A percentile compares a stretch with the other conserved stretches of the same genome.
These are phyloP conservation scores for Macrobrachium rosenbergii DNA, from an alignment of 1,140 invertebrate species.

Conservation along the genomic window DNA sequence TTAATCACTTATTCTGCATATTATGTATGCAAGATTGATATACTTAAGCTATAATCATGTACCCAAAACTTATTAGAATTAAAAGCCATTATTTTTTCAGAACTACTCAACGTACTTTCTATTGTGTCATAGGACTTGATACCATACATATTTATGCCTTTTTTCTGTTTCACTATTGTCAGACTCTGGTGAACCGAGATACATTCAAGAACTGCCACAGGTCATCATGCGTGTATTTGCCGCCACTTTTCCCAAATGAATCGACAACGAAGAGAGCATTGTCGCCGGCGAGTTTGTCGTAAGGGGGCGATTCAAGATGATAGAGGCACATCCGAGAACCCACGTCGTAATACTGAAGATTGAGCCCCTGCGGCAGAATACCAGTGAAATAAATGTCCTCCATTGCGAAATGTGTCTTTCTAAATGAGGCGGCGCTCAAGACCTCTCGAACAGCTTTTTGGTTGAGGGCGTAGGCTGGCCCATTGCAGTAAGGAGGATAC, in stretches of 20 bases:
- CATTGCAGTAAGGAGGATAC: conserved; percentile 18
- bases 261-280: not conserved
- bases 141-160: too few species aligned
- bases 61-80: too few species aligned
- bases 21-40: too few species aligned
- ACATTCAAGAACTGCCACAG: not conserved
- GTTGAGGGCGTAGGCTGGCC: conserved; percentile 18
- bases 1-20: too few species aligned
- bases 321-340: not conserved
- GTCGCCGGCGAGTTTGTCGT: not conserved
- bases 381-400: conserved; percentile 25
- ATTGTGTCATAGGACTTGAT: too few species aligned
- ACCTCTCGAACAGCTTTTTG: not conserved
- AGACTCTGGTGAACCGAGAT: not conserved
- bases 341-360: not conserved
- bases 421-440: not conserved
- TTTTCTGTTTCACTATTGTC: not conserved
- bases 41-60: too few species aligned
- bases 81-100: too few species aligned
- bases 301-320: not conserved
- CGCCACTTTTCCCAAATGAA: not conserved
- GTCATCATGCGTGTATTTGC: not conserved
- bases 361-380: not conserved
- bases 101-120: too few species aligned
- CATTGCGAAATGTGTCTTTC: conserved; percentile 1